Evolutionary conservation across 30 jellyfish, hydroid and myxozoan genomes (phyloP).

Genomic region (Mastigias papua): DNA sequence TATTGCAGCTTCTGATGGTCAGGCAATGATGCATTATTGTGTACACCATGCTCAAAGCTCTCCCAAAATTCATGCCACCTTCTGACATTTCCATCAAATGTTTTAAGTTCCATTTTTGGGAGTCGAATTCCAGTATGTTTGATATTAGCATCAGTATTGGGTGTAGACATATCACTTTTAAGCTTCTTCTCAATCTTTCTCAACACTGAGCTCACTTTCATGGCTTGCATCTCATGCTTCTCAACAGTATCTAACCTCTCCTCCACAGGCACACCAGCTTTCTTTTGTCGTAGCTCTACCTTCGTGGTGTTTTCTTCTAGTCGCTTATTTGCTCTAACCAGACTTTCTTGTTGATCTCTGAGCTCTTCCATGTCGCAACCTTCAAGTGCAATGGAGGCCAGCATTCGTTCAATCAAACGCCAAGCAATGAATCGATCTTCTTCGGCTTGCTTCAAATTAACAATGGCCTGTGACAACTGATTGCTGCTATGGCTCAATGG

Average conservation of each 20-base stretch:
- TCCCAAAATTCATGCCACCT: slow-evolving; percentile 73
- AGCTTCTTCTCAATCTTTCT: background rate
- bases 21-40: slow-evolving; percentile 16
- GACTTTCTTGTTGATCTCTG: slow-evolving; percentile 24
- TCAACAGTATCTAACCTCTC: slow-evolving; percentile 22
- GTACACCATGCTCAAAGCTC: slow-evolving; percentile 65
- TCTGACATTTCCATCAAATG: slow-evolving; percentile 57
- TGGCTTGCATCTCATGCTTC: slow-evolving; percentile 12
- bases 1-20: slow-evolving; percentile 59
- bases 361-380: slow-evolving; percentile 18
- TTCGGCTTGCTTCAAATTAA: slow-evolving; percentile 12
- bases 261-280: background rate
- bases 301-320: background rate
- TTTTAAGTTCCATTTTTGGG: slow-evolving; percentile 63
- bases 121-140: slow-evolving; percentile 23
- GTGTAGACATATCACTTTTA: slow-evolving; percentile 4
- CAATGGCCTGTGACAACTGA: background rate
- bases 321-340: slow-evolving; percentile 24
- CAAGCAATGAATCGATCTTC: slow-evolving; percentile 34
- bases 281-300: slow-evolving; percentile 8
- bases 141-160: background rate
- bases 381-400: background rate
- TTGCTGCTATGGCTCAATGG: background rate
- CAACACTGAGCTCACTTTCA: slow-evolving; percentile 11
- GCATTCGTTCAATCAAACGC: slow-evolving; percentile 3